Base-by-base conservation (phyloP, 2,888 invertebrate species). In the Lingula anatina region DNA sequence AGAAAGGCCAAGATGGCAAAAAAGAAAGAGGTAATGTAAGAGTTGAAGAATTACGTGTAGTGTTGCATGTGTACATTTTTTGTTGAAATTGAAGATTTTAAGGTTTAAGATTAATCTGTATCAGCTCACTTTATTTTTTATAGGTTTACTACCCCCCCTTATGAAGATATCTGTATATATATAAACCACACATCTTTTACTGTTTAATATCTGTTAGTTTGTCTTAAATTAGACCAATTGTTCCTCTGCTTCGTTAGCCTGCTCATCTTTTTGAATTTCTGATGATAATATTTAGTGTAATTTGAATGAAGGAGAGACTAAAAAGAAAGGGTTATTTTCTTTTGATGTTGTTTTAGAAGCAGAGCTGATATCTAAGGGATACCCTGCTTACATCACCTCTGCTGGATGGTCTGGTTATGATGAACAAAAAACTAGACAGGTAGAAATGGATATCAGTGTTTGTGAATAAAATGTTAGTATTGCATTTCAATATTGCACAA, bases 391-490 rank as follows among this genome's bases (percentile, higher is more conserved):
- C 67, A 90, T 90, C 0, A 91, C 90, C 0, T 60, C 71, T 58
- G 42, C 62, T 84, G 88, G 90, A 41, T 92, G 91, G 91, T 67
- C 91, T 59, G 90, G 90, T 1, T 91, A 91, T 73, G 83, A 83
- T 15, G 85, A 90, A 62, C 86, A 86, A 46, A 81, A 84, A 59
- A 84, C 90, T 2, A 78, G 81, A 51, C 71, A 81, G 59, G 68
- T 70, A 9, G 15, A 12, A 12, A 31, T 12, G 15, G 7, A 15
- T 31, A 31, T 31, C 15, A 15, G 15, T 12, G 15, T 31, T 7
- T 31, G 15, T 15, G 15, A n/a, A n/a, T n/a, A n/a, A n/a, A n/a
- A n/a, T n/a, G n/a, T n/a, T 15, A 15, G 15, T 31, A 15, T 31
- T 31, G 35, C 15, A 15, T 31, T 31, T 31, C 35, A 31, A 31